Conservation (phyloP, 2,888 invertebrate genomes). For the Plebejus melissa region DNA sequence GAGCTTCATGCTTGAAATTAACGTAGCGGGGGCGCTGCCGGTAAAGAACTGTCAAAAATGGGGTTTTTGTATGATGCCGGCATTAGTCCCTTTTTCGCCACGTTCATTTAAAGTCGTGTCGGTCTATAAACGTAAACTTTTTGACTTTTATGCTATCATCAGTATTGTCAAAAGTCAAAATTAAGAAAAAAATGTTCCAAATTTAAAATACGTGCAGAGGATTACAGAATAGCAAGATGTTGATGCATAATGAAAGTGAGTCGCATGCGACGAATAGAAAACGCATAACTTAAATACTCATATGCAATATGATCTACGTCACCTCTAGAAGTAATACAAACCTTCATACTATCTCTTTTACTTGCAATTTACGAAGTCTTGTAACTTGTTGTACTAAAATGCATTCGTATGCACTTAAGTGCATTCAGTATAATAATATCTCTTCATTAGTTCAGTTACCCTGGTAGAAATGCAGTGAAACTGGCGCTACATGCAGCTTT, state of each 20-base stretch:
- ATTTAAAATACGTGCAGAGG: not conserved
- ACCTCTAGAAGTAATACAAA: not conserved
- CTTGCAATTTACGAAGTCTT: slow-evolving; percentile 42
- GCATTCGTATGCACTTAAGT: slow-evolving; percentile 52
- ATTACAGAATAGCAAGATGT: not conserved
- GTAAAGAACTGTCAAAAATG: too few relatives aligned
- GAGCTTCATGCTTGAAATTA: too few relatives aligned
- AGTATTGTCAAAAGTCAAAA: too few relatives aligned
- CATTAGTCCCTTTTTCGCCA: too few relatives aligned
- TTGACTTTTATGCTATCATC: not conserved
- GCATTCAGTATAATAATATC: slow-evolving; percentile 59
- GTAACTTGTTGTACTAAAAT: slow-evolving; percentile 38
- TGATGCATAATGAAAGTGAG: slow-evolving; percentile 40
- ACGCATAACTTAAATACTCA: slow-evolving; percentile 45
- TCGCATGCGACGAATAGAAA: slow-evolving; percentile 47
- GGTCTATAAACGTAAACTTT: not conserved
- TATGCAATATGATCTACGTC: slow-evolving; percentile 40
- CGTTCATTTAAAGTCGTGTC: too few relatives aligned
- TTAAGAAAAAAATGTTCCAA: not conserved
- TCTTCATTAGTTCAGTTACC: slow-evolving; percentile 53
- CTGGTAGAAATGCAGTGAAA: slow-evolving; percentile 60
- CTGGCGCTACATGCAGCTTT: slow-evolving; percentile 41
- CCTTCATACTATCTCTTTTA: slow-evolving; percentile 50
- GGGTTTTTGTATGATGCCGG: too few relatives aligned
- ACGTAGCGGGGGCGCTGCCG: too few relatives aligned